These are phyloP conservation scores for Gnatocerus cornutus DNA, from an alignment of 2,888 invertebrate genomes.

Conservation along the genomic window DNA sequence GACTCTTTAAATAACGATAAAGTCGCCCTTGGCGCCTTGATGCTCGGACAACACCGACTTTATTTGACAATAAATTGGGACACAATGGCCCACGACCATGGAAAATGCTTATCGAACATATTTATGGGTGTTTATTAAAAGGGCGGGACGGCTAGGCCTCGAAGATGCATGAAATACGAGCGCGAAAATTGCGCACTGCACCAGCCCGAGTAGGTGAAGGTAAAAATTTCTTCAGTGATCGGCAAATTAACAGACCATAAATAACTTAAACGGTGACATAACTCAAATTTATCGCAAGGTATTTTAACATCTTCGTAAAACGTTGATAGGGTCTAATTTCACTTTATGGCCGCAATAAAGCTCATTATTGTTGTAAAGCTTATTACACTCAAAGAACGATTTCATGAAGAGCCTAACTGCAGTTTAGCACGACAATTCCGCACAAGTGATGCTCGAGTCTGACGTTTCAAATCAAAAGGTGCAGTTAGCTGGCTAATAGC, in stretches of 20 bases:
- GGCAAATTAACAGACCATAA: conserved; percentile 30
- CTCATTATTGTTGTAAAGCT: conserved; percentile 54
- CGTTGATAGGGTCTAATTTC: conserved; percentile 52
- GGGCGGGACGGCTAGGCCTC: conserved; percentile 2
- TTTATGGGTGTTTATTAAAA: conserved; percentile 34
- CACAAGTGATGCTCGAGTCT: conserved; percentile 34
- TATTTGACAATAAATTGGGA: conserved; percentile 45
- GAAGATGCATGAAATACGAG: background rate
- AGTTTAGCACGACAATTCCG: conserved; percentile 37
- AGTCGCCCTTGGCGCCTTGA: conserved; percentile 28
- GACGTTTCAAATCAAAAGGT: conserved; percentile 28
- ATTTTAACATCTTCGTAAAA: conserved; percentile 46
- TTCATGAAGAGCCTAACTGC: conserved; percentile 33
- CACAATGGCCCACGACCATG: conserved; percentile 29
- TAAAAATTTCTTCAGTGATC: no score
- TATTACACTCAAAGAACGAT: conserved; percentile 51
- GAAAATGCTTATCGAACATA: conserved; percentile 33
- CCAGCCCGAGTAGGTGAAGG: background rate
- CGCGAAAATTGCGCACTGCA: background rate
- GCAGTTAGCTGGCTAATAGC: conserved; percentile 35
- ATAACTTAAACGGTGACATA: conserved; percentile 34
- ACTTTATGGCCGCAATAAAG: conserved; percentile 51
- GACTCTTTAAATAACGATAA: conserved; percentile 59
- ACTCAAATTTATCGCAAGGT: conserved; percentile 39
- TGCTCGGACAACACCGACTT: conserved; percentile 22